These are phyloP conservation scores for Ascaphus truei DNA, from an alignment of 2,113 vertebrate genomes.

Conservation along the genomic window DNA sequence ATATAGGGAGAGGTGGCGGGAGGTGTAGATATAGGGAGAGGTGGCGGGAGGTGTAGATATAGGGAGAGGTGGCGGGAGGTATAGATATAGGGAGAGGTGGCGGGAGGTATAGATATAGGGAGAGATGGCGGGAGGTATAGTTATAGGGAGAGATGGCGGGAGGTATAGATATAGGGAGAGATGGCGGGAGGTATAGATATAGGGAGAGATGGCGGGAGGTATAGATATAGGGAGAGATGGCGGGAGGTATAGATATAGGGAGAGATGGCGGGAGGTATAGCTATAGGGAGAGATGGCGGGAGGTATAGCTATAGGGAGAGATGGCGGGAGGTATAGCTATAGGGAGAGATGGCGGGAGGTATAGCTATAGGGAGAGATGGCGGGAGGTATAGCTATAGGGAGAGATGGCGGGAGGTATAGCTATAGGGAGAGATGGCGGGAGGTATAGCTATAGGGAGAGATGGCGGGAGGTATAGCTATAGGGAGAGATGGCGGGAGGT, in stretches of 20 bases:
- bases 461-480: not conserved
- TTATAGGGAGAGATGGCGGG: not conserved
- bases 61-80: no score
- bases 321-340: slow-evolving; percentile 31
- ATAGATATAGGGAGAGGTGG: slow-evolving; percentile 12
- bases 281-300: not conserved
- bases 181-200: slow-evolving; percentile 43
- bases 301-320: not conserved
- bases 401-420: no score
- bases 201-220: no score
- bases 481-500: not conserved
- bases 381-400: slow-evolving; percentile 27
- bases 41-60: not conserved
- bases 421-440: not conserved
- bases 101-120: slow-evolving; percentile 37
- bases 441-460: not conserved
- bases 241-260: not conserved
- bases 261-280: slow-evolving; percentile 38
- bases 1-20: not conserved
- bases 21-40: no score
- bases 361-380: slow-evolving; percentile 13
- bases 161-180: not conserved
- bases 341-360: no score
- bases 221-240: not conserved
- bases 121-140: no score